These are phyloP conservation scores for Orthosia incerta DNA, from an alignment of 2,888 invertebrate genomes.

Conservation along the genomic window DNA sequence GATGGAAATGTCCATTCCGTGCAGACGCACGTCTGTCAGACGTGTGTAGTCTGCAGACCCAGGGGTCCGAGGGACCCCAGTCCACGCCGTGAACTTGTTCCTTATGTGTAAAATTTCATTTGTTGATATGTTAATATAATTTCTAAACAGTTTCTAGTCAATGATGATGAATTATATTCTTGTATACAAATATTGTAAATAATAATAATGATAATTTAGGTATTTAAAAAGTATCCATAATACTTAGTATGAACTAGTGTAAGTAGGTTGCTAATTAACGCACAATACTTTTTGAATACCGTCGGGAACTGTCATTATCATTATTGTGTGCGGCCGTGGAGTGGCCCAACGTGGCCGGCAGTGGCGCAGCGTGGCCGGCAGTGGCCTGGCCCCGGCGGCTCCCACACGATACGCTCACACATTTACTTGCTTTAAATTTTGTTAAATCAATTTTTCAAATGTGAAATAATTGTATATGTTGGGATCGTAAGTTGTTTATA, in stretches of 20 bases:
- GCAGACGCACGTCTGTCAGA: constrained; percentile 49
- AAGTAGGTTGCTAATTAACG: constrained; percentile 83
- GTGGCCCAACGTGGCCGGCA: neutral
- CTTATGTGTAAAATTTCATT: constrained; percentile 77
- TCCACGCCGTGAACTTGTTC: constrained; percentile 75
- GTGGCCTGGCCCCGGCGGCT: neutral
- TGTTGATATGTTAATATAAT: constrained; percentile 73
- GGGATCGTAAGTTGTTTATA: constrained; percentile 62
- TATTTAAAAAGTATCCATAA: constrained; percentile 80
- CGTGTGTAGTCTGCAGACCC: neutral
- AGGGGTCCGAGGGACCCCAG: constrained; percentile 41
- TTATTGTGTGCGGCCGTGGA: constrained; percentile 27
- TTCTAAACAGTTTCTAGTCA: constrained; percentile 89
- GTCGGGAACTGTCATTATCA: constrained; percentile 54
- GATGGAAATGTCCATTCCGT: constrained; percentile 84
- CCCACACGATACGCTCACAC: constrained; percentile 34
- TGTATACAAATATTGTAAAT: constrained; percentile 87
- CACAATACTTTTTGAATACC: constrained; percentile 78
- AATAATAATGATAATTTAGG: constrained; percentile 79
- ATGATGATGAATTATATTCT: constrained; percentile 79
- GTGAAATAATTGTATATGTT: constrained; percentile 60
- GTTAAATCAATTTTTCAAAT: constrained; percentile 54
- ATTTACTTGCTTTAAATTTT: constrained; percentile 53
- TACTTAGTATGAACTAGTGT: constrained; percentile 72
- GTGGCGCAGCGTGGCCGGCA: neutral